A percentile compares a stretch with the other conserved stretches of the same genome.
Evolutionary conservation across 2,113 vertebrate species (phyloP).

Genomic region (Rhinolophus sinicus): DNA sequence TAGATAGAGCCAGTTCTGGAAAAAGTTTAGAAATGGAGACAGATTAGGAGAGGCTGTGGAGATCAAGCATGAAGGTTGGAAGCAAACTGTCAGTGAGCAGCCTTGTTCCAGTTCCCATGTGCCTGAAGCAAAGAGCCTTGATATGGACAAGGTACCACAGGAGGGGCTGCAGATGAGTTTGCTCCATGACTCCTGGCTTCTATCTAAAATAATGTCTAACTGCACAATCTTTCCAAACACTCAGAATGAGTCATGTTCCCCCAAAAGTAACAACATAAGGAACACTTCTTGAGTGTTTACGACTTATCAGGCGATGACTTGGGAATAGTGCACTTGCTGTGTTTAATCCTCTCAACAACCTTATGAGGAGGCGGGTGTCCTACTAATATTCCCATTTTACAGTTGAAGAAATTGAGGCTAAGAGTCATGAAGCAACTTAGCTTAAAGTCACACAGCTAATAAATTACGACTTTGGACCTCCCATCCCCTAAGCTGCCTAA

Average conservation of each 20-base stretch:
- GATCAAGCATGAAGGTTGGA: neutral
- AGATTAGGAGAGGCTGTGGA: neutral
- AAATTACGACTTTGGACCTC: neutral
- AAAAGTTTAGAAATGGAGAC: neutral
- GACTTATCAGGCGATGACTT: neutral
- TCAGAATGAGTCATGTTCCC: neutral
- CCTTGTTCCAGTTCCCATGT: neutral
- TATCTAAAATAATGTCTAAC: neutral
- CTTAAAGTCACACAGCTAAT: neutral
- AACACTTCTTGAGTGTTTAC: neutral
- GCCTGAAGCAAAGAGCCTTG: neutral
- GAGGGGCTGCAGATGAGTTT: too few relatives aligned
- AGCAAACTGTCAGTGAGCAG: neutral
- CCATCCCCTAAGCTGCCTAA: neutral
- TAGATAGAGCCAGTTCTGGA: neutral
- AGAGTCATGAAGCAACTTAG: neutral
- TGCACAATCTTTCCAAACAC: neutral
- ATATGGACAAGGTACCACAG: fast-evolving
- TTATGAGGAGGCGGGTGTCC: neutral
- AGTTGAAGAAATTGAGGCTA: neutral
- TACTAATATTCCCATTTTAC: neutral
- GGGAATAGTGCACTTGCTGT: neutral
- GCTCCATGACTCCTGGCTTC: neutral
- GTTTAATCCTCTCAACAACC: neutral
- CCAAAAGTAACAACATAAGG: neutral